Percentiles rank a stretch among this genome's conserved stretches.
Evolutionary conservation across 2,888 invertebrate genomes (phyloP).

Genomic region (Byasa hedistus): DNA sequence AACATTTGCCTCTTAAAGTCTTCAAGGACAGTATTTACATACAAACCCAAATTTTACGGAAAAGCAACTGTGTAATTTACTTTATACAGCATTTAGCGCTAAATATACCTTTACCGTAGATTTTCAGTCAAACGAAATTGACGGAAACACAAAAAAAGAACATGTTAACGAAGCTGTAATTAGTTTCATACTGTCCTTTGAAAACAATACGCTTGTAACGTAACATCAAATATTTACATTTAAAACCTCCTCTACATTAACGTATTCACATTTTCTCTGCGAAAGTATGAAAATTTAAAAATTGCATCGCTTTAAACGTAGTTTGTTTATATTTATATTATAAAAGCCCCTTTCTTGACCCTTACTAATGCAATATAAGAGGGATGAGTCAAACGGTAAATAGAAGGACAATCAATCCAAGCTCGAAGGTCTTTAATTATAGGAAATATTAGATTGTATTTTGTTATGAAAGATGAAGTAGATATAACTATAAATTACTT

Average conservation of each 20-base stretch:
- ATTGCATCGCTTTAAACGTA: background rate
- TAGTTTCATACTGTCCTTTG: conserved; percentile 24
- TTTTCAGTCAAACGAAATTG: conserved; percentile 13
- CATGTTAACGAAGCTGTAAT: conserved; percentile 14
- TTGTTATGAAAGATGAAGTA: background rate
- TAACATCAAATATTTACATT: conserved; percentile 11
- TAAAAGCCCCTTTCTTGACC: conserved; percentile 2
- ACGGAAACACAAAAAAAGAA: conserved; percentile 13
- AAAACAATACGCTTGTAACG: conserved; percentile 19
- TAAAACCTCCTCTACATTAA: background rate
- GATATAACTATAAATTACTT: no score
- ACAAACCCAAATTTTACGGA: conserved; percentile 15
- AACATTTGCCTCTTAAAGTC: background rate
- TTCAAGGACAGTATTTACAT: background rate
- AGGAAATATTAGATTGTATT: background rate
- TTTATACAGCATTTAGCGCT: conserved; percentile 15
- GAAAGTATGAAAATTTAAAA: background rate
- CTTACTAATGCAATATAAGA: conserved; percentile 8
- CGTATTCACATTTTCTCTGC: conserved; percentile 9
- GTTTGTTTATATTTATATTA: background rate
- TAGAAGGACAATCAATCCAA: conserved; percentile 13
- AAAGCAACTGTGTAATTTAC: conserved; percentile 10
- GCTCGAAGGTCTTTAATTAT: background rate
- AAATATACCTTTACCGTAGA: conserved; percentile 8
- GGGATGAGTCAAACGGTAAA: background rate